Evolutionary conservation across 64 coral and sea anemone species (phyloP).

Genomic region (Exaiptasia diaphana): DNA sequence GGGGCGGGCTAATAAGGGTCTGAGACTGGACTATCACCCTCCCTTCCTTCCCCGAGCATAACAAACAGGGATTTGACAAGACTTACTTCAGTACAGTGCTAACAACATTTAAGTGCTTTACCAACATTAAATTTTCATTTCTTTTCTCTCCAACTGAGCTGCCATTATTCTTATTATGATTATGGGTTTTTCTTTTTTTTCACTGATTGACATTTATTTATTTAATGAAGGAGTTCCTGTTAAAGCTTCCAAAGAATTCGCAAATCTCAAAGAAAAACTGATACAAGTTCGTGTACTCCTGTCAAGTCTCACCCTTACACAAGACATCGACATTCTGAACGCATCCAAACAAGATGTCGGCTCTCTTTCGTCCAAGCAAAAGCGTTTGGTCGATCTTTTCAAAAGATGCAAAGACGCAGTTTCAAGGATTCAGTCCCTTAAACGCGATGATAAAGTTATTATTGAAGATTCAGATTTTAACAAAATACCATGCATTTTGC

Average conservation of each 20-base stretch:
- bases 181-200: not conserved
- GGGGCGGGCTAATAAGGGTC: no score
- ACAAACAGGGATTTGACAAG: no score
- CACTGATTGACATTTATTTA: not conserved
- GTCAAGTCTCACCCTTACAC: not conserved
- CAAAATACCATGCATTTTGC: not conserved
- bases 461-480: no score
- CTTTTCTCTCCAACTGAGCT: no score
- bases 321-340: not conserved
- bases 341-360: not conserved
- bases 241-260: not conserved
- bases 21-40: no score
- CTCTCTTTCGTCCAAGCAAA: not conserved
- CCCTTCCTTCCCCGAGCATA: no score
- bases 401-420: not conserved
- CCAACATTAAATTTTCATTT: no score
- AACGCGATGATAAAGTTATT: no score
- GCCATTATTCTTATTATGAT: not conserved
- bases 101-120: no score
- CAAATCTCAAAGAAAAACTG: not conserved
- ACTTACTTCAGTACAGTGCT: no score
- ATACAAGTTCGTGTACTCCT: not conserved
- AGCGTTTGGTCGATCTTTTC: not conserved
- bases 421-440: not conserved
- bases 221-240: not conserved